These are phyloP conservation scores for Blennius ocellaris DNA, from an alignment of 2,113 vertebrate species.

Conservation along the genomic window DNA sequence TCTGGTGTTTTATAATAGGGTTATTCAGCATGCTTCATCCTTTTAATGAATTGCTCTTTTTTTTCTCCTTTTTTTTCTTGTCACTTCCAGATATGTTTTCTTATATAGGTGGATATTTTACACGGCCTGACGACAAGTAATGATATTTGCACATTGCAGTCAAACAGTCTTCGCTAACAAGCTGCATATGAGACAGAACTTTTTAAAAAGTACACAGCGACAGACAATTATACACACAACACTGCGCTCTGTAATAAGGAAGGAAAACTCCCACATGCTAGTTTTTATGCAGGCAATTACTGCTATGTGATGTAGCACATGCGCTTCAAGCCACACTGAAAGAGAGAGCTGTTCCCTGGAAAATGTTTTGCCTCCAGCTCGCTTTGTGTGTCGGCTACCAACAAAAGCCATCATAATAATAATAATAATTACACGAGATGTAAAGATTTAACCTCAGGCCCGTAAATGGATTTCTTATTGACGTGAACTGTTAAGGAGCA, in stretches of 20 bases:
- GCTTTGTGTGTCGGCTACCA: not conserved
- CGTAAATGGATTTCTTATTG: not conserved
- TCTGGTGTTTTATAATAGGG: slow-evolving; percentile 1
- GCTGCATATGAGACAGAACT: slow-evolving; percentile 13
- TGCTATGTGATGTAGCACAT: not conserved
- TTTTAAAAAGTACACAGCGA: slow-evolving; percentile 5
- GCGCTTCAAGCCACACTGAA: slow-evolving; percentile 1
- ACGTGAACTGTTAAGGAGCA: not conserved
- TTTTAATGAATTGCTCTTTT: not conserved
- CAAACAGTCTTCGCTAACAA: slow-evolving; percentile 15
- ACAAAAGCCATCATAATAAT: not conserved
- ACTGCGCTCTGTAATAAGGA: not conserved
- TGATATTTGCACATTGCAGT: too few species aligned
- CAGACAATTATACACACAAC: slow-evolving; percentile 20
- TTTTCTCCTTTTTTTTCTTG: not conserved
- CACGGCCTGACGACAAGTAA: too few species aligned
- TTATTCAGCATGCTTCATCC: not conserved
- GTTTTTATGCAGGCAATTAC: slow-evolving; percentile 16
- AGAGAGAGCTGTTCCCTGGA: not conserved
- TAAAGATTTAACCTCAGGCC: slow-evolving; percentile 7
- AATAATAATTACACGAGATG: not conserved
- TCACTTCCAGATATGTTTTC: too few species aligned
- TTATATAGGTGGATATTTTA: too few species aligned
- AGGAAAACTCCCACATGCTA: slow-evolving; percentile 8
- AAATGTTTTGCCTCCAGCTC: not conserved